phyloP scores from a whole-genome alignment of 1,140 invertebrate species.

The Lysiphlebus fabarum region DNA sequence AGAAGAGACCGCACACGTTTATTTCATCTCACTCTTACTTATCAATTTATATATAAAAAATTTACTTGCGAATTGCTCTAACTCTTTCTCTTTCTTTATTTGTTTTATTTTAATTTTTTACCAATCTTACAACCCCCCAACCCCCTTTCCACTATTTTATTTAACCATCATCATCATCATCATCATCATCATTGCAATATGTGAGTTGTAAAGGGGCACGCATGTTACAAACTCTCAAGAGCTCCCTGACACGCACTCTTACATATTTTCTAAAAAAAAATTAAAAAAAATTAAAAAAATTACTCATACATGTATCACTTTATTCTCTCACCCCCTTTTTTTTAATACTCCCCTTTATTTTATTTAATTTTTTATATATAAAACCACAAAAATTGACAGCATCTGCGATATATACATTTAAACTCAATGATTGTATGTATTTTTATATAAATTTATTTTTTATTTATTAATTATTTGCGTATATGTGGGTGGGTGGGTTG shows the following conservation, averaged over 20 bases:
- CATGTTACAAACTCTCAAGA: not conserved
- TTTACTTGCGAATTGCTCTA: conserved; percentile 29
- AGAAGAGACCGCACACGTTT: conserved; percentile 55
- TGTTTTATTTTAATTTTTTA: too few relatives aligned
- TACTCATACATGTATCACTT: too few relatives aligned
- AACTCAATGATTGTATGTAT: too few relatives aligned
- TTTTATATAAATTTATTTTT: not conserved
- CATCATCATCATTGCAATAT: too few relatives aligned
- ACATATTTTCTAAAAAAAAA: not conserved
- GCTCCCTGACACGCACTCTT: conserved; percentile 8
- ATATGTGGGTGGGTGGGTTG: too few relatives aligned
- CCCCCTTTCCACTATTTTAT: too few relatives aligned
- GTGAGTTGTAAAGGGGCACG: conserved; percentile 26
- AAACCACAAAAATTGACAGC: too few relatives aligned
- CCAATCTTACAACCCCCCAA: too few relatives aligned
- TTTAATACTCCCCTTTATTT: not conserved
- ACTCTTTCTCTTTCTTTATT: conserved; percentile 17
- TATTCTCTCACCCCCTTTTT: not conserved
- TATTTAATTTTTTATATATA: too few relatives aligned
- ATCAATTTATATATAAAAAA: conserved; percentile 39
- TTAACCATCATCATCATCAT: too few relatives aligned
- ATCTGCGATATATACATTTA: too few relatives aligned
- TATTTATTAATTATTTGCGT: not conserved
- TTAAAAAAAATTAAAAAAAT: too few relatives aligned
- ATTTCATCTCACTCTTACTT: conserved; percentile 36